Evolutionary conservation across 2,113 vertebrate species (phyloP).

Genomic region (Corydoras maculifer): DNA sequence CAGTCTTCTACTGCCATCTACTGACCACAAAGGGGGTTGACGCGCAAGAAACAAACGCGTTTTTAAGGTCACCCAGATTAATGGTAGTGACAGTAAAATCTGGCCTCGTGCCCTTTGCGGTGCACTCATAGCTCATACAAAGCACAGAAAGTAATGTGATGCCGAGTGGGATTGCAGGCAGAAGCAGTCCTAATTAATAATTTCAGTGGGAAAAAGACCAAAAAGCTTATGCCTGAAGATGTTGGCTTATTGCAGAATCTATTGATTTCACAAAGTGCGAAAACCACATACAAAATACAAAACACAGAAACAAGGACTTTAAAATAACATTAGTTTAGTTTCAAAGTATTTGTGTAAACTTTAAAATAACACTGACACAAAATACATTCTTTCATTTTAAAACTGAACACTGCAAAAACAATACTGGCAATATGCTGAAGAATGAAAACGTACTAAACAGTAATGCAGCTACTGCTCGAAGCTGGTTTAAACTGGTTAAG

Average conservation of each 20-base stretch:
- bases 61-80: constrained; percentile 70
- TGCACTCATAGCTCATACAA: constrained; percentile 47
- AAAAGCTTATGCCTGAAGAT: constrained; percentile 7
- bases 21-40: constrained; percentile 34
- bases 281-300: not conserved
- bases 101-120: constrained; percentile 60
- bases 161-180: constrained; percentile 18
- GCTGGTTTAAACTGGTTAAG: no score
- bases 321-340: not conserved
- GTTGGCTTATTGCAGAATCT: constrained; percentile 1
- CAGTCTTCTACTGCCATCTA: constrained; percentile 62
- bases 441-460: no score
- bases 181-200: constrained; percentile 21
- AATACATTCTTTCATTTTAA: no score
- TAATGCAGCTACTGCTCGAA: no score
- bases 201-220: not conserved
- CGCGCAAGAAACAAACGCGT: not conserved
- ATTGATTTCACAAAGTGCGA: constrained; percentile 8
- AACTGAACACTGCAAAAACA: no score
- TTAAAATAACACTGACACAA: no score
- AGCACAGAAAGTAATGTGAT: constrained; percentile 55
- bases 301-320: not conserved
- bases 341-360: no score
- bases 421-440: no score
- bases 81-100: constrained; percentile 60